These are phyloP conservation scores for Benthosema pterotum DNA, from an alignment of 2,797 vertebrate species.

Conservation along the genomic window DNA sequence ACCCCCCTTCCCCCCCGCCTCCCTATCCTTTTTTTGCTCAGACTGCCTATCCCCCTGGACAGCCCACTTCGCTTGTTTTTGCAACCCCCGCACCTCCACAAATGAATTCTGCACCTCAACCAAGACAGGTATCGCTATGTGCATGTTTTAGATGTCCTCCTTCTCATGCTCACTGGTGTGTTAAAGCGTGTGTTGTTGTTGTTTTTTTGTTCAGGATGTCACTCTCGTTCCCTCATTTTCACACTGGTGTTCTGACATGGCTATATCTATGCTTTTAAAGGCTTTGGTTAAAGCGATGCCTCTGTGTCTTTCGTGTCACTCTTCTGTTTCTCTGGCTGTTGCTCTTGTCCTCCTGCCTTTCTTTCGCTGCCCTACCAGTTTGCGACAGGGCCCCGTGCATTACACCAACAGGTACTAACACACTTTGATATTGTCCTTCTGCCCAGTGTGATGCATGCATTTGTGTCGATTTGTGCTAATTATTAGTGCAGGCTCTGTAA, in stretches of 20 bases:
- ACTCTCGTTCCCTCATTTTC: constrained; percentile 20
- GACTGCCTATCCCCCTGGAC: constrained; percentile 92
- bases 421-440: constrained; percentile 34
- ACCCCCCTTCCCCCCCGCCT: neutral
- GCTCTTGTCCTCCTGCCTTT: constrained; percentile 74
- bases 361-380: constrained; percentile 86
- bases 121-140: constrained; percentile 88
- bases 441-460: constrained; percentile 52
- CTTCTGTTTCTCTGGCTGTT: constrained; percentile 53
- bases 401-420: constrained; percentile 94
- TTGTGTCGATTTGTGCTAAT: constrained; percentile 11
- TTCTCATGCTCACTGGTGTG: constrained; percentile 2
- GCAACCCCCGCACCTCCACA: constrained; percentile 89
- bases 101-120: constrained; percentile 97
- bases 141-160: constrained; percentile 10
- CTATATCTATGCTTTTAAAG: constrained; percentile 41
- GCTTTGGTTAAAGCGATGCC: constrained; percentile 48
- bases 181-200: constrained; percentile 4
- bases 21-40: constrained; percentile 50
- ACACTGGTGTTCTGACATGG: constrained; percentile 27
- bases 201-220: neutral
- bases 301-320: constrained; percentile 32
- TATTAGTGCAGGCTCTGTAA: constrained; percentile 1
- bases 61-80: constrained; percentile 94
- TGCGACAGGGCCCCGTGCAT: constrained; percentile 91